phyloP scores from a whole-genome alignment of 2,888 invertebrate genomes.

The Bhutanitis thaidina region DNA sequence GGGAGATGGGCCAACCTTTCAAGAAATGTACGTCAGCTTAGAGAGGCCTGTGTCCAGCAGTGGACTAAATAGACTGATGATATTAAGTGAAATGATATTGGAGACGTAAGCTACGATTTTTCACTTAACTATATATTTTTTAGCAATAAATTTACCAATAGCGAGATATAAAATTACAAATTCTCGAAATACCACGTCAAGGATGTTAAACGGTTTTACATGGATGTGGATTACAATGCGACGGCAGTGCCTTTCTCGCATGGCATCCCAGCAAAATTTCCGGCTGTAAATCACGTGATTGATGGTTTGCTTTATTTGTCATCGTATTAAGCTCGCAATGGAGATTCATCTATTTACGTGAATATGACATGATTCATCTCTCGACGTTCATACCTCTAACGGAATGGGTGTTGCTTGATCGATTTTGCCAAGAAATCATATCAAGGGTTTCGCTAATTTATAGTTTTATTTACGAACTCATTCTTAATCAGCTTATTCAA shows the following conservation, averaged over 20 bases:
- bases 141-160: too few species aligned
- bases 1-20: too few species aligned
- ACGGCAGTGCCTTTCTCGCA: not conserved
- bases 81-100: too few species aligned
- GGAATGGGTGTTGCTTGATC: not conserved
- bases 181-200: not conserved
- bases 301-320: conserved; percentile 9
- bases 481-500: too few species aligned
- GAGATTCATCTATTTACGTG: not conserved
- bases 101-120: too few species aligned
- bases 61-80: too few species aligned
- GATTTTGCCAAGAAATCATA: too few species aligned
- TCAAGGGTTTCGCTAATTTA: not conserved
- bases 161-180: too few species aligned
- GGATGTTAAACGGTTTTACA: not conserved
- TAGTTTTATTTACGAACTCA: too few species aligned
- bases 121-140: too few species aligned
- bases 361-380: not conserved
- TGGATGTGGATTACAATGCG: not conserved
- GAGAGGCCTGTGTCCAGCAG: too few species aligned
- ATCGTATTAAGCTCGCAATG: not conserved
- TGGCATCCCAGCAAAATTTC: not conserved
- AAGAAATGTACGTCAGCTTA: too few species aligned
- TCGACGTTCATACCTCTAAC: not conserved
- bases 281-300: conserved; percentile 5